phyloP scores from a whole-genome alignment of 2,888 invertebrate genomes.

The Clitarchus hookeri region DNA sequence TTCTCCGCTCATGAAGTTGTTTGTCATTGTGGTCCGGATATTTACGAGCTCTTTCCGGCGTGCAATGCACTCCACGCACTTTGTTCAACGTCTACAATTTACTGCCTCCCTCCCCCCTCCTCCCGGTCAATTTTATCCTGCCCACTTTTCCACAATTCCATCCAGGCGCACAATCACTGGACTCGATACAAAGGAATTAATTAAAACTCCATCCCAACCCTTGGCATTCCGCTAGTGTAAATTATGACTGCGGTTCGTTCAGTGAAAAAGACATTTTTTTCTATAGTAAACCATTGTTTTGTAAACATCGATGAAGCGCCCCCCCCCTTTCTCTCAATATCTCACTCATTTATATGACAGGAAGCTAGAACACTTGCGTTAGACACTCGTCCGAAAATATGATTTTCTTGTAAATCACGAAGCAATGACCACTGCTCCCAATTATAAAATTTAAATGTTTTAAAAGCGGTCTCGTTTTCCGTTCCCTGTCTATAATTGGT shows the following conservation, averaged over 20 bases:
- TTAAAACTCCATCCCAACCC: background rate
- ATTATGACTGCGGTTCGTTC: background rate
- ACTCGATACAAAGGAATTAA: conserved; percentile 2
- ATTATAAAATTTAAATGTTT: too few relatives aligned
- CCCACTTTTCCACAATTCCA: background rate
- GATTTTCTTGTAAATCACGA: too few relatives aligned
- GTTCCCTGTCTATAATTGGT: too few relatives aligned
- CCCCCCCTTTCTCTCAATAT: too few relatives aligned
- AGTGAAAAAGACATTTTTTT: background rate
- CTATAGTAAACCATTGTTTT: background rate
- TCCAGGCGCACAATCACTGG: background rate
- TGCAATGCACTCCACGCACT: conserved; percentile 7
- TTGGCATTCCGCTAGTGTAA: background rate
- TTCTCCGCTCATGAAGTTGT: background rate
- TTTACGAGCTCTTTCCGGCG: background rate
- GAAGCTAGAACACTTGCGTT: background rate
- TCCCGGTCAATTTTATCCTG: background rate
- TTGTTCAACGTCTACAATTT: conserved; percentile 1
- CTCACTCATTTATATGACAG: background rate
- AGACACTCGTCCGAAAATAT: background rate
- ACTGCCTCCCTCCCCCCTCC: background rate
- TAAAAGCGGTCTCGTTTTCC: too few relatives aligned
- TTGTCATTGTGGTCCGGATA: background rate
- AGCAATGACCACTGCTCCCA: too few relatives aligned
- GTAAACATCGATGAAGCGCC: background rate